Conservation (phyloP, 2,888 invertebrate genomes). For the Platynereis dumerilii region DNA sequence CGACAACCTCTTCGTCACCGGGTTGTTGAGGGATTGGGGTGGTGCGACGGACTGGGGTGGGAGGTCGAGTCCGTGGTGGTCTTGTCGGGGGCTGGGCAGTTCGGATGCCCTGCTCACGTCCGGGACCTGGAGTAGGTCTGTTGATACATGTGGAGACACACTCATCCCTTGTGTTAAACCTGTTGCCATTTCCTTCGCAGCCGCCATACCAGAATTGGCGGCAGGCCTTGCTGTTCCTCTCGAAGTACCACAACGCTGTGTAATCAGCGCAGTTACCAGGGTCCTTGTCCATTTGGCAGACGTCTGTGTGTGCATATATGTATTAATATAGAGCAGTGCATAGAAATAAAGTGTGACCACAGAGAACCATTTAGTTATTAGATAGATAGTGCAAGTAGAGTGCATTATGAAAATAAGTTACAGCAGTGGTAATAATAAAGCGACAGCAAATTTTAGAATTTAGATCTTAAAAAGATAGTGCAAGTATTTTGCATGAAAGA, state of each 20-base stretch:
- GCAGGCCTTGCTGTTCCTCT: conserved; percentile 57
- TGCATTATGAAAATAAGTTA: too few relatives aligned
- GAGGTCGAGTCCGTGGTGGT: conserved; percentile 5
- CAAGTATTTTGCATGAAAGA: too few relatives aligned
- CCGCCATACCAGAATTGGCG: conserved; percentile 85
- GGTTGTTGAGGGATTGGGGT: too few relatives aligned
- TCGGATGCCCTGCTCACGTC: neutral
- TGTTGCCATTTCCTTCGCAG: conserved; percentile 80
- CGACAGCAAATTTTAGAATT: too few relatives aligned
- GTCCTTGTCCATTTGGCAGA: conserved; percentile 28
- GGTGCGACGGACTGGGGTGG: neutral
- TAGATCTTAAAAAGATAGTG: too few relatives aligned
- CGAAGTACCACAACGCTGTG: conserved; percentile 34
- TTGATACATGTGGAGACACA: conserved; percentile 36
- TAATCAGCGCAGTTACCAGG: conserved; percentile 32
- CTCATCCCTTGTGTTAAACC: conserved; percentile 43
- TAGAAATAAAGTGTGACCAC: too few relatives aligned
- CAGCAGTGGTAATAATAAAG: too few relatives aligned
- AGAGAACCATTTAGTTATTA: too few relatives aligned
- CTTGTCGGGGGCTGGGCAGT: conserved; percentile 6
- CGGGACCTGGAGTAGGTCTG: neutral
- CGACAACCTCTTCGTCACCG: too few relatives aligned
- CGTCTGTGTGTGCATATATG: conserved; percentile 19
- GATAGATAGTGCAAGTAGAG: too few relatives aligned
- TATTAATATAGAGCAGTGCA: conserved; percentile 1